Conservation (phyloP, 2,888 invertebrate genomes). For the Lasioglossum morio region DNA sequence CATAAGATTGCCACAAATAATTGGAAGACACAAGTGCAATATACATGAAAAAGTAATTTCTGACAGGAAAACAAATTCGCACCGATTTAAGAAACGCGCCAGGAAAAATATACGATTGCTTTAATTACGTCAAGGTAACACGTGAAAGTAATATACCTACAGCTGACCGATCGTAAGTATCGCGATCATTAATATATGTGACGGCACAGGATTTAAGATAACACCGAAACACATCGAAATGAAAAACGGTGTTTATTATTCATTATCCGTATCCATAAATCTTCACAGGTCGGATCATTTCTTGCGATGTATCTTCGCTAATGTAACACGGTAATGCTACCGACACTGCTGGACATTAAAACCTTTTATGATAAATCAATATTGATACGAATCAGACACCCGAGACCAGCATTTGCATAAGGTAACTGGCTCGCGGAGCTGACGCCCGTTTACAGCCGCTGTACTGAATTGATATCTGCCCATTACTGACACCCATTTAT, state of each 20-base stretch:
- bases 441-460: background rate
- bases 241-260: background rate
- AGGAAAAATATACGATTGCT: background rate
- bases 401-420: constrained; percentile 4
- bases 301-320: background rate
- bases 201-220: background rate
- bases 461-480: background rate
- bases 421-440: background rate
- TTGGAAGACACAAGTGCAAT: background rate
- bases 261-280: background rate
- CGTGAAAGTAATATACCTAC: background rate
- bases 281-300: background rate
- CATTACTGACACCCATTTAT: background rate
- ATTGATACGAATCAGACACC: constrained; percentile 8
- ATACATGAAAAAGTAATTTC: background rate
- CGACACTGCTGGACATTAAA: background rate
- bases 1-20: background rate
- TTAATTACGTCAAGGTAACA: background rate
- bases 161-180: background rate
- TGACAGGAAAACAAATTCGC: background rate
- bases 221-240: background rate
- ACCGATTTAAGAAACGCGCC: background rate
- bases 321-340: background rate
- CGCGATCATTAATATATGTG: background rate
- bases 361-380: constrained; percentile 1